Conservation (phyloP, 2,797 vertebrate species). For the Glyptemys insculpta region DNA sequence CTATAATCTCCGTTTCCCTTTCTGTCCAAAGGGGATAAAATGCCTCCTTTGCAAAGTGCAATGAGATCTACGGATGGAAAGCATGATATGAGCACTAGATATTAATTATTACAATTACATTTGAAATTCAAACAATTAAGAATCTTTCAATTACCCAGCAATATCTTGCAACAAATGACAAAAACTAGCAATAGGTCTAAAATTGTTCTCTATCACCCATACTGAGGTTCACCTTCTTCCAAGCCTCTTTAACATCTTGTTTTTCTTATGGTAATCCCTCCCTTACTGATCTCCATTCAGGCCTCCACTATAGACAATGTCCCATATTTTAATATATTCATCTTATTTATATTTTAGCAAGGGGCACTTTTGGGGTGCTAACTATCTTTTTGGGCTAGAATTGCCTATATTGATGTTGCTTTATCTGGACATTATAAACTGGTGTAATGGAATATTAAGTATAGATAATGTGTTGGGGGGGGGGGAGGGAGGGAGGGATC, state of each 20-base stretch:
- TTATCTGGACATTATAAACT: not conserved
- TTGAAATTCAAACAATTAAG: not conserved
- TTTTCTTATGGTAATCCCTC: not conserved
- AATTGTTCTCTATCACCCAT: accelerated
- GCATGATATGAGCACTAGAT: not conserved
- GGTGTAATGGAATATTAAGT: not conserved
- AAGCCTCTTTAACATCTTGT: not conserved
- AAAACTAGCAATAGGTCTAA: not conserved
- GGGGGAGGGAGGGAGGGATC: not conserved
- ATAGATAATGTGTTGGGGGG: not conserved
- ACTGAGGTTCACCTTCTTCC: not conserved
- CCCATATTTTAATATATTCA: not conserved
- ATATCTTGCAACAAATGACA: not conserved
- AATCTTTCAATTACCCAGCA: not conserved
- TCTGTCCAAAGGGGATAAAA: not conserved
- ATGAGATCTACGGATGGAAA: not conserved
- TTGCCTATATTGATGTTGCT: not conserved
- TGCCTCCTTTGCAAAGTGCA: not conserved
- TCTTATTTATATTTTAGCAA: not conserved
- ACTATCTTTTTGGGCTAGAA: not conserved
- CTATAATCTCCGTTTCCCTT: not conserved
- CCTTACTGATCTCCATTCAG: not conserved
- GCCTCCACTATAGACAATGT: not conserved
- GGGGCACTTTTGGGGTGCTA: not conserved
- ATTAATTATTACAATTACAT: not conserved